phyloP scores from a whole-genome alignment of 2,113 vertebrate genomes.

The Rhodinocichla rosea region DNA sequence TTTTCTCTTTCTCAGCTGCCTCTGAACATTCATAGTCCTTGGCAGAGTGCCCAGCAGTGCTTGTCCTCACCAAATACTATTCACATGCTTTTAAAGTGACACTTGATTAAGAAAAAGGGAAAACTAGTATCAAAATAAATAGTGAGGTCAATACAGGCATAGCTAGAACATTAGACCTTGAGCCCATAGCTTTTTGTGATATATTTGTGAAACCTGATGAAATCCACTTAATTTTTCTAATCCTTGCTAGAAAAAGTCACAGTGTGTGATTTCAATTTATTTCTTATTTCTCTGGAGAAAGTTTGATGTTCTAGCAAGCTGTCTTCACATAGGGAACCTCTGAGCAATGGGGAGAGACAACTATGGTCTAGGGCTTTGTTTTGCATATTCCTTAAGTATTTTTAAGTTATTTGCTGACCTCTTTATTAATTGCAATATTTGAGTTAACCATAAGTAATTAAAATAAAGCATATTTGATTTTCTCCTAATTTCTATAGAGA shows the following conservation, averaged over 20 bases:
- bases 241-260: neutral
- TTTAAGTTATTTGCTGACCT: neutral
- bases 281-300: neutral
- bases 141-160: neutral
- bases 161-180: neutral
- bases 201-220: neutral
- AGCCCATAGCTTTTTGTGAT: neutral
- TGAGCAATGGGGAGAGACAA: neutral
- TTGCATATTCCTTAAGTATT: neutral
- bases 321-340: neutral
- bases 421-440: neutral
- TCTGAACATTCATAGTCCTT: neutral
- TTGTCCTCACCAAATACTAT: neutral
- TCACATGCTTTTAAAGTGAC: neutral
- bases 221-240: constrained; percentile 15
- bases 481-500: neutral
- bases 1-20: constrained; percentile 10
- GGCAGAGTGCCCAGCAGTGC: neutral
- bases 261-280: neutral
- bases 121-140: constrained; percentile 11
- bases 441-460: neutral
- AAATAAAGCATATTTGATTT: neutral
- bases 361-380: neutral
- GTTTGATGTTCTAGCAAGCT: neutral
- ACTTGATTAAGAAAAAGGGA: neutral